These are phyloP conservation scores for Stenurella melanura DNA, from an alignment of 2,888 invertebrate genomes.

Conservation along the genomic window DNA sequence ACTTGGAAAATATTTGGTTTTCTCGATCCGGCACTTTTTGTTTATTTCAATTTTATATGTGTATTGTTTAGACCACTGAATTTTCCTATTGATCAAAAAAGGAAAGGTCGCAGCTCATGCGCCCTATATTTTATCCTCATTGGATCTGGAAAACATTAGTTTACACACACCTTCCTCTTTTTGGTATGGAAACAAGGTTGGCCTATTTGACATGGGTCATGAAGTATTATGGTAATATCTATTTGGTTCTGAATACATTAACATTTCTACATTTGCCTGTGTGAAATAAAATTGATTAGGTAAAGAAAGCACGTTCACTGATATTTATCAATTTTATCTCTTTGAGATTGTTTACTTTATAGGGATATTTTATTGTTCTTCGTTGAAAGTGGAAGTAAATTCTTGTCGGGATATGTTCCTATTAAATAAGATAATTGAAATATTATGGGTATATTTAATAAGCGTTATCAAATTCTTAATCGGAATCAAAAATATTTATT, in stretches of 20 bases:
- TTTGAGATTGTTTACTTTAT: too few relatives aligned
- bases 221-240: conserved; percentile 1
- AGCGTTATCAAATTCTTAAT: too few relatives aligned
- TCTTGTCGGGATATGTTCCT: too few relatives aligned
- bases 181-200: conserved; percentile 7
- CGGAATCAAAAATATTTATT: too few relatives aligned
- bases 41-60: not conserved
- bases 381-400: too few relatives aligned
- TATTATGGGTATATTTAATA: too few relatives aligned
- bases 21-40: too few relatives aligned
- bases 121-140: not conserved
- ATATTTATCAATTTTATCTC: not conserved
- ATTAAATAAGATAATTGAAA: too few relatives aligned
- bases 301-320: not conserved
- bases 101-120: not conserved
- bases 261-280: not conserved
- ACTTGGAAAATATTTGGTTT: too few relatives aligned
- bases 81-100: conserved; percentile 3
- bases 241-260: conserved; percentile 7
- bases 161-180: not conserved
- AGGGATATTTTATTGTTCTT: too few relatives aligned
- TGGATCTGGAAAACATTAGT: not conserved
- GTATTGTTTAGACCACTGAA: not conserved
- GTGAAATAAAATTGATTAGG: not conserved
- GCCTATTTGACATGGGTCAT: not conserved